Conservation (phyloP, 30 jellyfish, hydroid and myxozoan species). For the Cassiopea xamachana region DNA sequence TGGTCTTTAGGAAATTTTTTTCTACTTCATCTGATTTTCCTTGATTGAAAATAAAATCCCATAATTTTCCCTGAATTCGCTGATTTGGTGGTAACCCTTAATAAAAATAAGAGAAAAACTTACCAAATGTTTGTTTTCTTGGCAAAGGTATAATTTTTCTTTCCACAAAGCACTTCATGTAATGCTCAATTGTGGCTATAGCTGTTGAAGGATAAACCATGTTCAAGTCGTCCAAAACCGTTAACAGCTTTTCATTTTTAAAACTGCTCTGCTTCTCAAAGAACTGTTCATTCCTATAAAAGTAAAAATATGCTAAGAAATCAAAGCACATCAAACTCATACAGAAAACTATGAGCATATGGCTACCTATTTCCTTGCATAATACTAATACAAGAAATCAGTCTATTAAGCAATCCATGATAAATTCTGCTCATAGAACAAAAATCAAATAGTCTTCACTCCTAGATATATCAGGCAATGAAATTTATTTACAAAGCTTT, state of each 20-base stretch:
- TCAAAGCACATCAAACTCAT: background rate
- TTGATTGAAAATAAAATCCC: too few relatives aligned
- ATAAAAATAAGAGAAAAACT: background rate
- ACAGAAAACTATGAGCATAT: background rate
- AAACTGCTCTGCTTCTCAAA: slow-evolving; percentile 75
- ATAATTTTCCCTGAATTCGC: too few relatives aligned
- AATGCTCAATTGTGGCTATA: slow-evolving; percentile 40
- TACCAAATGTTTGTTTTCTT: slow-evolving; percentile 54
- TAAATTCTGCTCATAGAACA: too few relatives aligned
- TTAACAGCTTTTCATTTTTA: slow-evolving; percentile 47
- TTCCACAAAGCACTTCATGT: slow-evolving; percentile 55
- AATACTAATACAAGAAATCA: too few relatives aligned
- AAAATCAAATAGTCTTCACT: too few relatives aligned
- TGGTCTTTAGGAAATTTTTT: too few relatives aligned
- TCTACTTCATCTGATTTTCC: too few relatives aligned
- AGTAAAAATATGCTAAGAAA: background rate
- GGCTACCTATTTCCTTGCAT: too few relatives aligned
- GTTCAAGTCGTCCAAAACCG: slow-evolving; percentile 34
- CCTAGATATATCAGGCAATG: too few relatives aligned
- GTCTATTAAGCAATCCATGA: too few relatives aligned
- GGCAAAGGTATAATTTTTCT: slow-evolving; percentile 67
- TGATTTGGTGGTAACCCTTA: too few relatives aligned
- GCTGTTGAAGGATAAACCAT: slow-evolving; percentile 52
- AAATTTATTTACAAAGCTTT: too few relatives aligned
- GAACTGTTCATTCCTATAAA: slow-evolving; percentile 61